Base-by-base conservation (phyloP, 2,888 invertebrate genomes). In the Biston stratarius region DNA sequence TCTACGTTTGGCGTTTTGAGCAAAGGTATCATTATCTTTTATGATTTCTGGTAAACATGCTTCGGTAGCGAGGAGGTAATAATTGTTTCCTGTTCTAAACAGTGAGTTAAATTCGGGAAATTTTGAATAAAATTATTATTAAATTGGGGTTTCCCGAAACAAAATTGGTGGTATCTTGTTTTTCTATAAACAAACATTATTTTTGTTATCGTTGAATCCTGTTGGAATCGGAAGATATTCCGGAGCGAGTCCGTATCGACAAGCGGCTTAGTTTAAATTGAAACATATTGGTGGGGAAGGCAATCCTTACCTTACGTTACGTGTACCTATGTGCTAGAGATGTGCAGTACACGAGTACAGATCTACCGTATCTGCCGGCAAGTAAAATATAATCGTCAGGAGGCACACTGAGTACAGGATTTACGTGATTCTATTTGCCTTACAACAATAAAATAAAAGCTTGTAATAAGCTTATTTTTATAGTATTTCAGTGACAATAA, bases 221-320 rank as follows among this genome's bases (percentile, higher is more conserved):
- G 84, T 86, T 75, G 80, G 78, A 84, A 86, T 85, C 84, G 83
- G 79, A 80, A 89, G 88, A 88, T 88, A 88, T 87, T 85, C 84
- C 80, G 80, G 71, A 78, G 80, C 83, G 77, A 85, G 85, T 80
- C 80, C 77, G 89, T 85, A 90, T 91, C 91, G 91, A 91, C 92
- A 91, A 91, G 85, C 89, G 89, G 91, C 92, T 92, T 92, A 91
- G 83, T 89, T 88, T 86, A 91, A 91, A 92, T 92, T 91, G 92
- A 92, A 91, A 92, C 89, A 88, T 91, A 92, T 92, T 91, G 92
- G 88, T 78, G 82, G 84, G 78, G 83, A 85, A 86, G 79, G 84
- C 84, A 86, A 88, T 85, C 85, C 83, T 82, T 85, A 83, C 87
- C 87, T 89, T 83, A 81, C 82, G 79, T 67, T 70, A 70, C 65